phyloP scores from a whole-genome alignment of 1,140 invertebrate genomes.

The Hermatobates lingyangjiaoensis region DNA sequence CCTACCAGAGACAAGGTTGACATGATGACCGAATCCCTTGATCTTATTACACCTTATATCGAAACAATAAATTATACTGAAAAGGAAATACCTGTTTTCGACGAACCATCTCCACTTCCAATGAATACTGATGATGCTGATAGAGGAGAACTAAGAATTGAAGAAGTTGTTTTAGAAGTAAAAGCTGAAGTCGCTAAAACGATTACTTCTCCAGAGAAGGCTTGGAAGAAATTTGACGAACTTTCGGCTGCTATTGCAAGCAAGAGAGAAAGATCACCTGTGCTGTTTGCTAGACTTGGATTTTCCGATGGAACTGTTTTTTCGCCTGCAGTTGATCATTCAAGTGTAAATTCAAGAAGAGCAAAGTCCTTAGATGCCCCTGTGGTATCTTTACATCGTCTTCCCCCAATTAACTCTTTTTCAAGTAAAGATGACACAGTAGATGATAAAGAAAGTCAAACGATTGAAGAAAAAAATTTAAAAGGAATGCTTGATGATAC shows the following conservation, averaged over 20 bases:
- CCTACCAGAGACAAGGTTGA: not conserved
- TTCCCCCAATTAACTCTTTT: constrained; percentile 65
- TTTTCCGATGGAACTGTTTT: constrained; percentile 62
- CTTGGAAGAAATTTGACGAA: constrained; percentile 30
- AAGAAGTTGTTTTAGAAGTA: not conserved
- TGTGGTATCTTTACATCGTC: constrained; percentile 51
- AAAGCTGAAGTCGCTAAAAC: constrained; percentile 16
- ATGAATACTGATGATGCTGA: not conserved
- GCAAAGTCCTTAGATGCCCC: constrained; percentile 66
- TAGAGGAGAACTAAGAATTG: not conserved
- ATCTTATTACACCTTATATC: not conserved
- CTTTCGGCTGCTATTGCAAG: constrained; percentile 13
- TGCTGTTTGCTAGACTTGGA: constrained; percentile 58
- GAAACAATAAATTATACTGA: not conserved
- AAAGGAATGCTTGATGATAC: constrained; percentile 10
- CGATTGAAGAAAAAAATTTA: constrained; percentile 18
- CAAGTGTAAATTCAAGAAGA: constrained; percentile 47
- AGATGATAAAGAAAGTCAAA: constrained; percentile 19
- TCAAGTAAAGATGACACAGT: constrained; percentile 74
- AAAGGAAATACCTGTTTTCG: not conserved
- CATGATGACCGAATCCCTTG: not conserved
- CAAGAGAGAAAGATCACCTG: constrained; percentile 42
- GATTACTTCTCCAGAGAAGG: constrained; percentile 33
- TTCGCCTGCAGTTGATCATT: constrained; percentile 46
- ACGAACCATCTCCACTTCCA: constrained; percentile 1